These are phyloP conservation scores for Zophobas atratus DNA, from an alignment of 1,140 invertebrate genomes.

Conservation along the genomic window DNA sequence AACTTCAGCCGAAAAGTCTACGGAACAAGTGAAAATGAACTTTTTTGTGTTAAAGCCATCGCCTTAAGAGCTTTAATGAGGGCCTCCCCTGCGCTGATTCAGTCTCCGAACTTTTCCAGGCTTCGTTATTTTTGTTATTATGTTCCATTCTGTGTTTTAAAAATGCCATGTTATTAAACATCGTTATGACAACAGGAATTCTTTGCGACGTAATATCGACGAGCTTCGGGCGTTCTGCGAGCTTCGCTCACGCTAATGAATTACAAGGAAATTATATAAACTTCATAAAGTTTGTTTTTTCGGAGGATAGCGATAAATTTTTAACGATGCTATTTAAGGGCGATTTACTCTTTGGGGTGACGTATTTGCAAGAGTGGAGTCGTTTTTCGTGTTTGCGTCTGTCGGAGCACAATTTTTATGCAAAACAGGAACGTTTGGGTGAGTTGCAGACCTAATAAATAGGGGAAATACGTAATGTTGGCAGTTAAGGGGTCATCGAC, in stretches of 20 bases:
- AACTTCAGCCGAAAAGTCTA: too few relatives aligned
- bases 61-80: conserved; percentile 19
- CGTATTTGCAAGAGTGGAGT: too few relatives aligned
- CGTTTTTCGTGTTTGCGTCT: too few relatives aligned
- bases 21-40: not conserved
- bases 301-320: too few relatives aligned
- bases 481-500: too few relatives aligned
- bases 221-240: not conserved
- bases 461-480: too few relatives aligned
- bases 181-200: conserved; percentile 16
- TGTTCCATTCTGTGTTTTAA: not conserved
- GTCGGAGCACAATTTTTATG: too few relatives aligned
- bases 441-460: too few relatives aligned
- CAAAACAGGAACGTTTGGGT: too few relatives aligned
- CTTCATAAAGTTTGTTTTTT: not conserved
- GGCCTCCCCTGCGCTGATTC: not conserved
- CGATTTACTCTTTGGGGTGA: too few relatives aligned
- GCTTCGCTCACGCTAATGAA: conserved; percentile 12
- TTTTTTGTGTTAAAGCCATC: conserved; percentile 13
- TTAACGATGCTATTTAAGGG: too few relatives aligned
- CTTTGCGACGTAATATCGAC: conserved; percentile 8
- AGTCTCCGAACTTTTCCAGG: not conserved
- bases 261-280: conserved; percentile 22
- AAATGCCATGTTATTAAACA: conserved; percentile 24
- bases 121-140: conserved; percentile 13